Conservation (phyloP, 1,140 invertebrate genomes). For the Leptestheria dahalacensis region DNA sequence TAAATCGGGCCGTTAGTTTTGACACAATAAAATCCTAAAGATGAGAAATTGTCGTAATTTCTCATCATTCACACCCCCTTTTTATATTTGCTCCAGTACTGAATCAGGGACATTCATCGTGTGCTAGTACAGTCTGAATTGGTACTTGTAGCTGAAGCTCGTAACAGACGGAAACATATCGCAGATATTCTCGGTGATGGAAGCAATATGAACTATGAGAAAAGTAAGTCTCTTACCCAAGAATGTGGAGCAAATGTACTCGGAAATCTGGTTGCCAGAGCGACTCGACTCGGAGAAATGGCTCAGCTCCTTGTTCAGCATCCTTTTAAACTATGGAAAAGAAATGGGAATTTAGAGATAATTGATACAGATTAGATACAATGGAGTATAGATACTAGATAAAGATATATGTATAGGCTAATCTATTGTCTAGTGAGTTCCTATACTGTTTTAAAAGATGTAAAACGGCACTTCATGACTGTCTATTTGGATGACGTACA, state of each 20-base stretch:
- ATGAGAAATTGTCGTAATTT: neutral
- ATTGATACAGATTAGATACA: neutral
- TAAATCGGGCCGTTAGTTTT: no score
- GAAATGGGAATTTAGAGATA: neutral
- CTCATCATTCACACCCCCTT: no score
- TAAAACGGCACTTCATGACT: no score
- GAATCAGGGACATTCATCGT: no score
- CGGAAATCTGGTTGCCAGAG: slow-evolving; percentile 96
- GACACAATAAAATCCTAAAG: no score
- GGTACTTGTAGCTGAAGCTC: no score
- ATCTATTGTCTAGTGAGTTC: no score
- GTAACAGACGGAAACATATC: slow-evolving; percentile 23
- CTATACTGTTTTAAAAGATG: no score
- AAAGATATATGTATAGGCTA: neutral
- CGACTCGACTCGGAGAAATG: slow-evolving; percentile 98
- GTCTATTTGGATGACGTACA: no score
- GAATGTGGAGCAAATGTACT: slow-evolving; percentile 97
- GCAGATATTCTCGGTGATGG: no score
- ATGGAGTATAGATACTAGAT: neutral
- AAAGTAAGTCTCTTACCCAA: slow-evolving; percentile 54
- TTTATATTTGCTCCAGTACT: no score
- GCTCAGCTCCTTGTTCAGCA: slow-evolving; percentile 97
- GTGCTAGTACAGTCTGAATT: no score
- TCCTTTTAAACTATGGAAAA: slow-evolving; percentile 78
- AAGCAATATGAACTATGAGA: neutral